Percentiles rank a stretch among this genome's conserved stretches.
Evolutionary conservation across 2,797 vertebrate genomes (phyloP).

Genomic region (Cygnus olor): DNA sequence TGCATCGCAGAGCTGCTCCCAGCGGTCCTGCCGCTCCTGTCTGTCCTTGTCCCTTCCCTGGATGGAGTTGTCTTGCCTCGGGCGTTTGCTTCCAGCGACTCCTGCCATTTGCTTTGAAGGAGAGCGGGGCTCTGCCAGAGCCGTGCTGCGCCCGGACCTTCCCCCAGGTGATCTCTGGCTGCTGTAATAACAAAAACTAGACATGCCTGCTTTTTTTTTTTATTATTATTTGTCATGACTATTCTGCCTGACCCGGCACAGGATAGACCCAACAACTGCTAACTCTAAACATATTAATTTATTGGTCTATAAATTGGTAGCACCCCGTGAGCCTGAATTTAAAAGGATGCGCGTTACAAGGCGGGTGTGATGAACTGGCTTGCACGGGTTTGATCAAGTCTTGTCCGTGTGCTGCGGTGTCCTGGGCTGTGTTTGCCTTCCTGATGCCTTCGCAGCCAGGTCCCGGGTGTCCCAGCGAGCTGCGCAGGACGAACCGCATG

Average conservation of each 20-base stretch:
- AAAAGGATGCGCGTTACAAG: fast-evolving
- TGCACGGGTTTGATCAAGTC: no score
- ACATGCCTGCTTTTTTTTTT: no score
- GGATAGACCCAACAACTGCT: fast-evolving
- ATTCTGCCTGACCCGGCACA: background rate
- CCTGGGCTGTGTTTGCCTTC: background rate
- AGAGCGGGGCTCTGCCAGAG: background rate
- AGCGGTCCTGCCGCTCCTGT: background rate
- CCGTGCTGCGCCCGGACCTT: fast-evolving
- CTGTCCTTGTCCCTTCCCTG: background rate
- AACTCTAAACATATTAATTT: fast-evolving
- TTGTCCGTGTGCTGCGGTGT: fast-evolving
- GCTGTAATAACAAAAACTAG: no score
- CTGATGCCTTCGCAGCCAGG: background rate
- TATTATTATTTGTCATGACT: no score
- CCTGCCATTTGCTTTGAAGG: fast-evolving
- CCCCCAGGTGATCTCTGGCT: no score
- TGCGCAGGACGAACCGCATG: background rate
- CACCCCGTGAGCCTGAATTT: background rate
- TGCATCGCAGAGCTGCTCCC: background rate
- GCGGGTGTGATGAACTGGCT: fast-evolving
- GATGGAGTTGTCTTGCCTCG: background rate
- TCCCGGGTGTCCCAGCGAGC: fast-evolving
- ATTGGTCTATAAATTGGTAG: fast-evolving
- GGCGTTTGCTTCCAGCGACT: background rate